These are phyloP conservation scores for Poecilia picta DNA, from an alignment of 2,797 vertebrate species.

Conservation along the genomic window DNA sequence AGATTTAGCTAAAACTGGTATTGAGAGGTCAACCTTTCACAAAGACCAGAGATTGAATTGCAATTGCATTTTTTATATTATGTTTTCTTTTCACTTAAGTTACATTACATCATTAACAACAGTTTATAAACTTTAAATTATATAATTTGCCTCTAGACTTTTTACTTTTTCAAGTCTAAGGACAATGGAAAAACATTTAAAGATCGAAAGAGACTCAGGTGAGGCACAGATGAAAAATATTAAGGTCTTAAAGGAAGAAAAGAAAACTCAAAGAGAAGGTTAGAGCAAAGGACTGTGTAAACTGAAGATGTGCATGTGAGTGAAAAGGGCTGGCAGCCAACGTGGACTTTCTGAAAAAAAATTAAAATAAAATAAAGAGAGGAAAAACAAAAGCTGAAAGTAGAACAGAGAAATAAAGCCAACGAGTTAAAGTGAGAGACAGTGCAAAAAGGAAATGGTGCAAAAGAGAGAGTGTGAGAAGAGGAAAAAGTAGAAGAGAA, in stretches of 20 bases:
- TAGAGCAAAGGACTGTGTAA: constrained; percentile 50
- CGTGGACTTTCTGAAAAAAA: constrained; percentile 57
- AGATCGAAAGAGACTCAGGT: constrained; percentile 45
- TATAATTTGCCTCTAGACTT: constrained; percentile 49
- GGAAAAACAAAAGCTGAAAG: constrained; percentile 63
- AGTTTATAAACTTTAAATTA: constrained; percentile 50
- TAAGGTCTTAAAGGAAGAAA: constrained; percentile 48
- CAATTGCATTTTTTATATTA: constrained; percentile 21
- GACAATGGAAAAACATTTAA: constrained; percentile 43
- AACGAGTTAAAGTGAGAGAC: constrained; percentile 70
- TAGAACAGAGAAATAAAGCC: constrained; percentile 51
- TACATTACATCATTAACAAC: constrained; percentile 57
- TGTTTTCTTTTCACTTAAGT: constrained; percentile 48
- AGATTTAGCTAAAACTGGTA: not conserved
- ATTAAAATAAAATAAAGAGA: constrained; percentile 33
- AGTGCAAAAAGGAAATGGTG: constrained; percentile 69
- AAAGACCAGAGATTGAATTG: not conserved
- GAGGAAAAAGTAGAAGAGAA: constrained; percentile 49
- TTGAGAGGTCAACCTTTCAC: not conserved
- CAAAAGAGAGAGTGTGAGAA: constrained; percentile 61
- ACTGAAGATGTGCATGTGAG: constrained; percentile 44
- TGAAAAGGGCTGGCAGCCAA: constrained; percentile 46
- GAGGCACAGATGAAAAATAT: constrained; percentile 65
- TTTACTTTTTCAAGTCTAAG: constrained; percentile 68
- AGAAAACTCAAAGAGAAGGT: constrained; percentile 58